A percentile compares a stretch with the other conserved stretches of the same genome.
These are phyloP conservation scores for Danaus plexippus DNA, from an alignment of 1,140 invertebrate species.

Conservation along the genomic window DNA sequence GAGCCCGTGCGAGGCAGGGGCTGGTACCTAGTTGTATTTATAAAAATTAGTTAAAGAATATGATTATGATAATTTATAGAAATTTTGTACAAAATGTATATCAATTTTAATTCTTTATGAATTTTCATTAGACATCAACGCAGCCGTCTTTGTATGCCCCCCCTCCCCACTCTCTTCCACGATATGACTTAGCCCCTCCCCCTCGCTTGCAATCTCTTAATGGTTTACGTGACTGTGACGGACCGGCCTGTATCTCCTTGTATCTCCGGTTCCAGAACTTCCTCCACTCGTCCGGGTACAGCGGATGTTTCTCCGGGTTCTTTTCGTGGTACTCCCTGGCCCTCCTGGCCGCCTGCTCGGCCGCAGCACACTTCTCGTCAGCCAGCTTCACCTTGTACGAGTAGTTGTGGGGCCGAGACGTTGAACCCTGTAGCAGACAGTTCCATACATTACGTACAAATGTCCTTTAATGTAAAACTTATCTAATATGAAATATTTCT, in stretches of 20 bases:
- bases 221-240: conserved; percentile 3
- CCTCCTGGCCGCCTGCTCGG: conserved; percentile 39
- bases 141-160: conserved; percentile 84
- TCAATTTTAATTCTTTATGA: neutral
- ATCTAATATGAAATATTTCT: no score
- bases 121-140: conserved; percentile 34
- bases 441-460: no score
- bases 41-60: neutral
- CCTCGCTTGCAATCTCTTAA: no score
- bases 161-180: conserved; percentile 74
- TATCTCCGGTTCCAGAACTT: conserved; percentile 87
- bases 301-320: conserved; percentile 88
- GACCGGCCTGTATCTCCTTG: conserved; percentile 81
- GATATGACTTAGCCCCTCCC: no score
- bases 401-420: conserved; percentile 30
- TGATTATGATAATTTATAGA: neutral
- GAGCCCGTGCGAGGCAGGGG: no score
- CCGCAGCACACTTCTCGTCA: conserved; percentile 21
- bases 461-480: no score
- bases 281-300: conserved; percentile 90
- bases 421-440: no score
- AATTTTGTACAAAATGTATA: no score
- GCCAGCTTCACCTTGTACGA: conserved; percentile 50
- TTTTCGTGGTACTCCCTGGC: conserved; percentile 82
- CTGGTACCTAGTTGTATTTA: no score